Evolutionary conservation across 1,140 invertebrate species (phyloP), one percentile per base, ranked within the genome.

Genomic region (Nomia melanderi): DNA sequence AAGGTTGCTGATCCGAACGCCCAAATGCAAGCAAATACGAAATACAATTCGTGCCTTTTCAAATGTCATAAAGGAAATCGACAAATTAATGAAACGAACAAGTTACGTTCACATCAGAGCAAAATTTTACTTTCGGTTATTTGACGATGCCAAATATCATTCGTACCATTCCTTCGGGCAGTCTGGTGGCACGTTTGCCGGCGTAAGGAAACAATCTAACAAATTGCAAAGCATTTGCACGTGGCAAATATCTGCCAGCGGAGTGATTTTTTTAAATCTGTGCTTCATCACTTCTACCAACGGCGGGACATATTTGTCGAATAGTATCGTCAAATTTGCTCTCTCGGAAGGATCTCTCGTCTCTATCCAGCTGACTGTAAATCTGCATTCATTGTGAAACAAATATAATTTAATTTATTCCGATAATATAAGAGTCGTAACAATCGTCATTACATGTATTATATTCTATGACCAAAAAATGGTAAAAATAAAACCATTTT

Each of bases 291-390:
- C 94, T 78, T 99, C 98, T 53, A 98, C 92, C 74, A 97, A 93
- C 0, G 94, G 93, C 0, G 97, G 97, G n/a, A 99, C 95, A 88
- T 99, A 99, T 89, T 98, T 99, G 87, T 99, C 98, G 88, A 99
- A 99, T 5, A 99, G 93, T 12, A 98, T 95, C 7, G 95, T 95
- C 54, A 99, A 91, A 90, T 96, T 96, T 0, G 96, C 95, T 66
- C 96, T 95, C 89, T 97, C 96, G 0, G 93, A 93, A 78, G 94
- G 93, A 62, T 94, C 93, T n/a, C 94, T 92, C 1, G 95, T 97
- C 63, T 99, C 98, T 83, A 98, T 96, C 98, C 98, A 99, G 60
- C 97, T 98, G 9, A 96, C 94, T 1, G 98, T 96, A 88, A 95
- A 97, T 31, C 96, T 96, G 57, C 2, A 47, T 44, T 39, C 2